Evolutionary conservation across 2,888 invertebrate genomes (phyloP).

Genomic region (Artemia sinica): DNA sequence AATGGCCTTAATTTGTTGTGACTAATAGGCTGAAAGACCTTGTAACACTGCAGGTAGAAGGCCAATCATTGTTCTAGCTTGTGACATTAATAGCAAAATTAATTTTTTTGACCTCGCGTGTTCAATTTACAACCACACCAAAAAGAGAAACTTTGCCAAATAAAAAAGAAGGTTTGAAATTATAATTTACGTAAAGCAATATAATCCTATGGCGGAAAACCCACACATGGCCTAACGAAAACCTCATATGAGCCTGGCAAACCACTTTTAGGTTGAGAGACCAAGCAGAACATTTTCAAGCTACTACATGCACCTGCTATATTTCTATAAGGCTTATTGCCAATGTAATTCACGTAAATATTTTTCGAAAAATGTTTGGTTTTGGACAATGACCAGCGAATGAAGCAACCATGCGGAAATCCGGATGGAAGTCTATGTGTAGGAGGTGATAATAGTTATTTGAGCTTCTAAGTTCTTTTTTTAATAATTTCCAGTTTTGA

Average conservation of each 20-base stretch:
- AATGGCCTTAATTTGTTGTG: too few relatives aligned
- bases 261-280: constrained; percentile 11
- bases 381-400: constrained; percentile 11
- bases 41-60: too few relatives aligned
- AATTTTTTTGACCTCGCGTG: constrained; percentile 1
- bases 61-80: too few relatives aligned
- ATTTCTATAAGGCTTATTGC: constrained; percentile 14
- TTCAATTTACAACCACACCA: background rate
- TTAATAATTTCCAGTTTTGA: too few relatives aligned
- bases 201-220: background rate
- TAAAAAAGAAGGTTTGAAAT: constrained; percentile 4
- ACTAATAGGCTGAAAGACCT: too few relatives aligned
- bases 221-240: constrained; percentile 8
- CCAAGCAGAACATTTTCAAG: constrained; percentile 11
- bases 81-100: too few relatives aligned
- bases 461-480: background rate
- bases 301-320: constrained; percentile 11
- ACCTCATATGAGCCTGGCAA: constrained; percentile 12
- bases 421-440: constrained; percentile 4
- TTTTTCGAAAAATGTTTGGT: constrained; percentile 9
- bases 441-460: background rate
- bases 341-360: constrained; percentile 8
- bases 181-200: constrained; percentile 12
- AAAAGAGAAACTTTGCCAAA: constrained; percentile 14
- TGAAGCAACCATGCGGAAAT: constrained; percentile 4